Conservation (phyloP, 1,140 invertebrate species). For the Harpegnathos saltator region DNA sequence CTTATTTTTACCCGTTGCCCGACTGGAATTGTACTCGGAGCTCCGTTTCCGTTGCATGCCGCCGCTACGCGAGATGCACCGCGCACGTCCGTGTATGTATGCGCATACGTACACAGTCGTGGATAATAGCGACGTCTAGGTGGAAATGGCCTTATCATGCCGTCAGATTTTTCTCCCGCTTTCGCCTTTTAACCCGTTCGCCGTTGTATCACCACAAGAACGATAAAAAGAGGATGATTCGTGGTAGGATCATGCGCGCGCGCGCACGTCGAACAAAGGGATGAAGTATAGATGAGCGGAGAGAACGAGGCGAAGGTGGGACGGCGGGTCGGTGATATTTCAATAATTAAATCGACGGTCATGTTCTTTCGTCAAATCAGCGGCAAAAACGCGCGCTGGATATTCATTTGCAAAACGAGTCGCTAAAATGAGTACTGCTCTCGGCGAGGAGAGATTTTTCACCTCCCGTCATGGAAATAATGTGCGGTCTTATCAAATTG, state of each 20-base stretch:
- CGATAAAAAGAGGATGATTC: not conserved
- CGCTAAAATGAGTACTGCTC: too few relatives aligned
- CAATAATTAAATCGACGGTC: not conserved
- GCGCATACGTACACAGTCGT: slow-evolving; percentile 8
- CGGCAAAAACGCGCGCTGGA: too few relatives aligned
- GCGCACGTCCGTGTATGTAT: not conserved
- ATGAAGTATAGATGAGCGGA: not conserved
- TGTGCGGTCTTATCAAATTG: too few relatives aligned
- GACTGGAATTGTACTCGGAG: slow-evolving; percentile 55
- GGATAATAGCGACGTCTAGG: slow-evolving; percentile 16
- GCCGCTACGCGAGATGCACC: slow-evolving; percentile 25
- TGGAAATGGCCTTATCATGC: slow-evolving; percentile 46
- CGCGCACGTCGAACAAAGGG: not conserved
- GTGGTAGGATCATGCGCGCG: slow-evolving; percentile 24
- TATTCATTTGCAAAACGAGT: too few relatives aligned
- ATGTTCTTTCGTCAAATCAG: too few relatives aligned
- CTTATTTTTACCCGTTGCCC: slow-evolving; percentile 66
- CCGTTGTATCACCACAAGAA: slow-evolving; percentile 5
- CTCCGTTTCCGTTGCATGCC: slow-evolving; percentile 40
- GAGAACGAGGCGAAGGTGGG: not conserved
- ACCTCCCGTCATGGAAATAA: too few relatives aligned
- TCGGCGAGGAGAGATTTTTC: too few relatives aligned
- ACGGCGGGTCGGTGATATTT: not conserved
- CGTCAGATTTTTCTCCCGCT: slow-evolving; percentile 46
- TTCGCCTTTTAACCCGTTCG: slow-evolving; percentile 19